A percentile compares a stretch with the other conserved stretches of the same genome.
phyloP scores from a whole-genome alignment of 2,113 vertebrate species.

The Ailuropoda melanoleuca region DNA sequence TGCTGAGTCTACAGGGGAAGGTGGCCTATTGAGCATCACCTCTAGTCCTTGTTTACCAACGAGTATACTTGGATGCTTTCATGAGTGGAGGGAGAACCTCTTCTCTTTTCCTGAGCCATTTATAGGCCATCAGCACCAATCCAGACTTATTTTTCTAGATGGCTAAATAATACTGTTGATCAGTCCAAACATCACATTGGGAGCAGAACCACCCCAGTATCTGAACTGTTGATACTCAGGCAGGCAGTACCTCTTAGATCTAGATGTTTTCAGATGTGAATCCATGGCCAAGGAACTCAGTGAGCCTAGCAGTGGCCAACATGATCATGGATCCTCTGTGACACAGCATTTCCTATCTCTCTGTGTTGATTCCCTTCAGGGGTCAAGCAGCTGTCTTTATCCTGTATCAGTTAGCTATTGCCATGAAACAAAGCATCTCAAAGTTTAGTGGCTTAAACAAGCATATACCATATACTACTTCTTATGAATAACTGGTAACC shows the following conservation, averaged over 20 bases:
- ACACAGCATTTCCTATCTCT: neutral
- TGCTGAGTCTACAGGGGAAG: conserved; percentile 16
- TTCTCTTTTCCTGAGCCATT: neutral
- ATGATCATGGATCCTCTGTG: neutral
- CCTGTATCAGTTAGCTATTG: neutral
- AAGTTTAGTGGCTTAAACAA: neutral
- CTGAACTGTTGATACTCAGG: neutral
- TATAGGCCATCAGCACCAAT: neutral
- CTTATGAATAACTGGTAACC: neutral
- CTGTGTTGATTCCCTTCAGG: neutral
- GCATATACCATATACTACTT: neutral
- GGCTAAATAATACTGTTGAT: neutral
- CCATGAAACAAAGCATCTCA: neutral
- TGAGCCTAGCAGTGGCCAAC: neutral
- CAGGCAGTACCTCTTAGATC: neutral
- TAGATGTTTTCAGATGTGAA: neutral
- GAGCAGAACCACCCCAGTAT: neutral
- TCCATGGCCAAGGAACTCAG: neutral
- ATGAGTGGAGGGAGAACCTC: neutral
- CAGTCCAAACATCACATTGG: neutral
- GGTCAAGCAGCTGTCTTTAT: neutral
- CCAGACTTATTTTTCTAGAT: neutral
- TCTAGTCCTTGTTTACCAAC: neutral
- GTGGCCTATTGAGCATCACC: accelerated
- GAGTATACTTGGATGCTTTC: neutral